Base-by-base conservation (phyloP, 2,888 invertebrate species). In the Diachrysia chrysitis region DNA sequence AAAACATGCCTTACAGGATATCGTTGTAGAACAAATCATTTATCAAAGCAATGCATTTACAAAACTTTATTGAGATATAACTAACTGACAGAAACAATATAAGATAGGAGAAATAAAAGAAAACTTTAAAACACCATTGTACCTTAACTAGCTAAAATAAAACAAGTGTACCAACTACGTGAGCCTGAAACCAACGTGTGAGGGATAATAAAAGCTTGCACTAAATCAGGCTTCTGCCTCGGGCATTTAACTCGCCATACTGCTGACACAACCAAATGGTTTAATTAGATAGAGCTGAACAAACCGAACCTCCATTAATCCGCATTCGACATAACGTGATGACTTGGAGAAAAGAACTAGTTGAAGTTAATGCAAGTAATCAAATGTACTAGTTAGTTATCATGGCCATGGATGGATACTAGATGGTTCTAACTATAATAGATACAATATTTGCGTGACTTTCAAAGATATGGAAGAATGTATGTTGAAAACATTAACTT, bases 191-290 rank as follows among this genome's bases (percentile, higher is more conserved):
- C 42, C 1, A 37, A 5, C n/a, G 42, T 42, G 42, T 42, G 42
- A 14, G 37, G 37, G 37, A 42, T 42, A 42, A 42, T 42, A n/a
- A 42, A 42, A 42, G 42, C 42, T 6, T 4, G 42, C 42, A 42
- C n/a, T n/a, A n/a, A 42, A n/a, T 42, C n/a, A n/a, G n/a, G 42
- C 6, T n/a, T n/a, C 42, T 42, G 37, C 16, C 16, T 14, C 37
- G 14, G 3, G n/a, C 42, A 42, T n/a, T n/a, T 3, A 37, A 37
- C 37, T n/a, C 42, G 42, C 42, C 42, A 42, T 14, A 37, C n/a
- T 42, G 42, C 42, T 42, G 42, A 42, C 42, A 42, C n/a, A 42
- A n/a, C 42, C n/a, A 42, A 42, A n/a, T 42, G 42, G n/a, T n/a
- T n/a, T 42, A 4, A 42, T 42, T 42, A 42, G 5, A 42, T 42